Evolutionary conservation across 2,797 vertebrate species (phyloP).

Genomic region (Artibeus lituratus): DNA sequence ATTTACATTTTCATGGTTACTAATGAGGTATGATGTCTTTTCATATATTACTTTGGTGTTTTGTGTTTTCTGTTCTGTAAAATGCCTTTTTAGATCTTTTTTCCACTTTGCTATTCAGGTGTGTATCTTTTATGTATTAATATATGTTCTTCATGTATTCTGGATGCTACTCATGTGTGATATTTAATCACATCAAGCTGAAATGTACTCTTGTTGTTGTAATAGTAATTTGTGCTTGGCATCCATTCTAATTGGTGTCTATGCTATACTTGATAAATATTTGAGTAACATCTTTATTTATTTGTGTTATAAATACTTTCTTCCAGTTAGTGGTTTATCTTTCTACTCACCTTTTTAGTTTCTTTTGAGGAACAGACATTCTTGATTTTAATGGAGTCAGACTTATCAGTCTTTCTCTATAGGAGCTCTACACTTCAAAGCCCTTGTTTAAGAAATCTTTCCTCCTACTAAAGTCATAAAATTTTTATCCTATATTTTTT

Average conservation of each 20-base stretch:
- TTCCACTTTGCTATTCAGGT: background rate
- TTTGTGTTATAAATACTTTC: background rate
- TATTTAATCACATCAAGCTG: background rate
- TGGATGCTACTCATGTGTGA: background rate
- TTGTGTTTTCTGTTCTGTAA: background rate
- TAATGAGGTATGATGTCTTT: background rate
- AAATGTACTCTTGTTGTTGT: background rate
- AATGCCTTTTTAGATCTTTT: background rate
- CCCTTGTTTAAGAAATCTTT: background rate
- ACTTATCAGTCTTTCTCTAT: background rate
- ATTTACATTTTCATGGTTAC: background rate
- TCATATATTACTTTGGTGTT: background rate
- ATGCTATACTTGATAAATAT: background rate
- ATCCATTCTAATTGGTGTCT: background rate
- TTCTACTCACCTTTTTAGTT: background rate
- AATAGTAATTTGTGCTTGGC: background rate
- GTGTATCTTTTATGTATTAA: background rate
- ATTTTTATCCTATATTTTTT: background rate
- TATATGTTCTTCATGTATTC: constrained; percentile 1
- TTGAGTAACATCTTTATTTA: background rate
- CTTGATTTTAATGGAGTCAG: background rate
- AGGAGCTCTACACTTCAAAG: background rate
- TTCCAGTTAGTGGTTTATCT: background rate
- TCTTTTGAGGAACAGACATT: background rate
- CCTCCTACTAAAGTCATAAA: background rate